Evolutionary conservation across 2,113 vertebrate genomes (phyloP), one percentile per base, ranked within the genome.

Genomic region (Aix galericulata): DNA sequence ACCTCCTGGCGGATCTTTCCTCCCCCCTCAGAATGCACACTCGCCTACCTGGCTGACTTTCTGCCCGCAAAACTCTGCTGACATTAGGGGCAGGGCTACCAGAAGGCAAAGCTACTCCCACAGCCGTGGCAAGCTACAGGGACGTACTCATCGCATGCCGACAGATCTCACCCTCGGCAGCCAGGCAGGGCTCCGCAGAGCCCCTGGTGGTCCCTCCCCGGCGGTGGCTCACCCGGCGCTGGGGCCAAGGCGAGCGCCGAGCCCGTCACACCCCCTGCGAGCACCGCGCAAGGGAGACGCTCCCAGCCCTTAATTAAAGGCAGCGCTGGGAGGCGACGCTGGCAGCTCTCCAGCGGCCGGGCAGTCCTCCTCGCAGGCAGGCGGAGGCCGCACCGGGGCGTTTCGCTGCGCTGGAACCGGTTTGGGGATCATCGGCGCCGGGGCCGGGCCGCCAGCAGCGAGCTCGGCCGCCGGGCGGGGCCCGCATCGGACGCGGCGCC

Each of bases 1-100:
- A 11, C 27, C 38, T 13, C 31, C 53, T 31, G 8, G 8, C 0
- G 0, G 36, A 1, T 1, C 11, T 8, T 63, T 9, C 3, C 3
- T 4, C 0, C 12, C 15, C 25, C n/a, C 5, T 13, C 3, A 2
- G 60, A 53, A 46, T 4, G 11, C 9, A 5, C 55, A 0, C 29
- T 34, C 17, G 1, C 7, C 1, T 50, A 8, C 7, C 50, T 4
- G 2, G 46, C 34, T 20, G 40, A 56, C 8, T 3, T 18, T 46
- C 66, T 8, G 1, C 58, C 10, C n/a, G 32, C n/a, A 8, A 27
- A 5, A 12, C 69, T 9, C 23, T 4, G 1, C 53, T 3, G 13
- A 6, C 11, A 1, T 5, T 9, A 13, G 22, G 2, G 13, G 14
- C 31, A 5, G 20, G 17, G 36, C 42, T 21, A 22, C 29, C 25